Evolutionary conservation across 1,140 invertebrate species (phyloP).

Genomic region (Drosophila mayri): DNA sequence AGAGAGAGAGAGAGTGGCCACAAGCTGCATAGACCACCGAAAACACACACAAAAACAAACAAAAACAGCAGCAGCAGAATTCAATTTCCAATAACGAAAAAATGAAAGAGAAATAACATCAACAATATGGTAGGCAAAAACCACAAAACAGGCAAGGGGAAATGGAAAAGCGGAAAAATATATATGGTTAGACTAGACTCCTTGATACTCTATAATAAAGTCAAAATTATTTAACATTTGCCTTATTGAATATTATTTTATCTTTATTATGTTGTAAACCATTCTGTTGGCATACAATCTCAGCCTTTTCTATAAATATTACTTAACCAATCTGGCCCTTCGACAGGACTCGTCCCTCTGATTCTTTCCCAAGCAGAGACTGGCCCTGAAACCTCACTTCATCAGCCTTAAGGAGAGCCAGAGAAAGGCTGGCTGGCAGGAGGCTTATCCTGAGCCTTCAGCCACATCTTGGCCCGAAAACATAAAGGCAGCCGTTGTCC

Average conservation of each 20-base stretch:
- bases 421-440: slow-evolving; percentile 9
- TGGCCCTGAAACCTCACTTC: slow-evolving; percentile 42
- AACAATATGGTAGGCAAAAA: slow-evolving; percentile 58
- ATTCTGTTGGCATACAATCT: background rate
- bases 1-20: slow-evolving; percentile 17
- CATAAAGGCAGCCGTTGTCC: slow-evolving; percentile 28
- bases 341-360: background rate
- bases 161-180: slow-evolving; percentile 17
- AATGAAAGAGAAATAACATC: slow-evolving; percentile 40
- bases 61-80: slow-evolving; percentile 46
- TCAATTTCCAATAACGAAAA: slow-evolving; percentile 73
- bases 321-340: slow-evolving; percentile 20
- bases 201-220: slow-evolving; percentile 22
- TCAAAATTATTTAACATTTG: background rate
- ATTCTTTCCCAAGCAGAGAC: background rate
- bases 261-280: background rate
- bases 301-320: slow-evolving; percentile 33
- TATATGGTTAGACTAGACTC: background rate
- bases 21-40: slow-evolving; percentile 50
- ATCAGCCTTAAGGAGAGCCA: slow-evolving; percentile 21
- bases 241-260: background rate
- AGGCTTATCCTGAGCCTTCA: slow-evolving; percentile 53
- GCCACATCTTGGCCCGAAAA: slow-evolving; percentile 38
- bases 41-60: slow-evolving; percentile 14
- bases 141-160: slow-evolving; percentile 46